These are phyloP conservation scores for Aurelia coerulea DNA, from an alignment of 30 jellyfish, hydroid and myxozoan species.

Conservation along the genomic window DNA sequence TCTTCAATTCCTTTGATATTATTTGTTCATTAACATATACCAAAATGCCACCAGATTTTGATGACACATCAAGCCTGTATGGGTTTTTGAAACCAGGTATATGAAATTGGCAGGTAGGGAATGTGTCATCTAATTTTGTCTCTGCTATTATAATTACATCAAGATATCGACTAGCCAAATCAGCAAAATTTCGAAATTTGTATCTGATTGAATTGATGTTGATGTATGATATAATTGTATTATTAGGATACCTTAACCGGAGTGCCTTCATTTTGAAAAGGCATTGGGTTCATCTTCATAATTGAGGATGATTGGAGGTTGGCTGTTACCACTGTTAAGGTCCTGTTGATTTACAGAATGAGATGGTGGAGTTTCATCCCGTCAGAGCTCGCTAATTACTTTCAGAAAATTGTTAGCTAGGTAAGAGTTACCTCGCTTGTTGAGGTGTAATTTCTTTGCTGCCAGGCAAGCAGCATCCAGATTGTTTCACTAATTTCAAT, in stretches of 20 bases:
- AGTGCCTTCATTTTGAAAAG: too few species aligned
- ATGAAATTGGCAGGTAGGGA: conserved; percentile 44
- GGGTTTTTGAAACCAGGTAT: conserved; percentile 38
- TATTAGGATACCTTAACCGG: too few species aligned
- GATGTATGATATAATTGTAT: too few species aligned
- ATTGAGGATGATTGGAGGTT: not conserved
- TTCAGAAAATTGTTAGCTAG: too few species aligned
- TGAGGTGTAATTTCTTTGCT: too few species aligned
- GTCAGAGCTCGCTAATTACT: too few species aligned
- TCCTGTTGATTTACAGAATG: not conserved
- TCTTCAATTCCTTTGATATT: not conserved
- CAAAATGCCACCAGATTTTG: conserved; percentile 48
- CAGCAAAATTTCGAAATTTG: not conserved
- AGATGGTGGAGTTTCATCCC: too few species aligned
- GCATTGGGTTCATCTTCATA: too few species aligned
- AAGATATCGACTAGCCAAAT: conserved; percentile 28
- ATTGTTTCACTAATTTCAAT: too few species aligned
- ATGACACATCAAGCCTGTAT: conserved; percentile 34
- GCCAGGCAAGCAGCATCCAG: too few species aligned
- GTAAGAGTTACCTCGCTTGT: too few species aligned
- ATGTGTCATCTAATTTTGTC: not conserved
- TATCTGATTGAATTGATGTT: conserved; percentile 12
- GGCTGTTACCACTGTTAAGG: conserved; percentile 14
- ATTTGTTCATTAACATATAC: conserved; percentile 8
- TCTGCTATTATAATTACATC: not conserved